phyloP scores from a whole-genome alignment of 1,140 invertebrate species.

The Drosophila teissieri region DNA sequence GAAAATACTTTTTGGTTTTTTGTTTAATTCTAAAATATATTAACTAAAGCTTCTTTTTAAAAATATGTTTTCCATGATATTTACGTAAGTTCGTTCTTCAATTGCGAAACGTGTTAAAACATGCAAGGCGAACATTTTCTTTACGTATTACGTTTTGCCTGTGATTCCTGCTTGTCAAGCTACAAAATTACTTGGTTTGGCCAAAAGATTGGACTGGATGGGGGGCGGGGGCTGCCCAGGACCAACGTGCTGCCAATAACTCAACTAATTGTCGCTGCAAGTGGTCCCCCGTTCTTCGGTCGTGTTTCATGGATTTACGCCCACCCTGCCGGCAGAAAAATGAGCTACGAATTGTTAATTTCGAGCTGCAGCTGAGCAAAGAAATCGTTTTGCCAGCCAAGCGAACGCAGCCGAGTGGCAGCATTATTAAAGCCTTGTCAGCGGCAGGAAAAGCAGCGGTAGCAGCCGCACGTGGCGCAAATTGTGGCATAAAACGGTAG shows the following conservation, averaged over 20 bases:
- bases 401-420: slow-evolving; percentile 42
- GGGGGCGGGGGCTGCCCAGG: slow-evolving; percentile 2
- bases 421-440: slow-evolving; percentile 53
- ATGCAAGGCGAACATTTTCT: not conserved
- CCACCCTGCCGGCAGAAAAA: slow-evolving; percentile 32
- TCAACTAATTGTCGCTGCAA: slow-evolving; percentile 52
- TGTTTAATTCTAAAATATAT: too few relatives aligned
- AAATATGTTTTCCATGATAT: not conserved
- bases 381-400: slow-evolving; percentile 31
- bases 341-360: slow-evolving; percentile 56
- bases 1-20: not conserved
- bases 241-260: slow-evolving; percentile 38
- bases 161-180: slow-evolving; percentile 19
- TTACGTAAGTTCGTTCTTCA: not conserved
- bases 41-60: too few relatives aligned
- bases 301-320: not conserved
- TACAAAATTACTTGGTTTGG: slow-evolving; percentile 25
- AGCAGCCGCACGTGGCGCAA: slow-evolving; percentile 47
- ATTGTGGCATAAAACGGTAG: slow-evolving; percentile 78
- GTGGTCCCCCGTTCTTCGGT: slow-evolving; percentile 12
- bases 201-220: not conserved
- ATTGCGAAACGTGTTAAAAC: not conserved
- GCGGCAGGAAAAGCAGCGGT: slow-evolving; percentile 16
- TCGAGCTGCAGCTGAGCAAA: slow-evolving; percentile 42
- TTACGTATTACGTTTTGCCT: not conserved